Evolutionary conservation across 2,888 invertebrate species (phyloP), one percentile per base, ranked within the genome.

Genomic region (Caenorhabditis sp.): DNA sequence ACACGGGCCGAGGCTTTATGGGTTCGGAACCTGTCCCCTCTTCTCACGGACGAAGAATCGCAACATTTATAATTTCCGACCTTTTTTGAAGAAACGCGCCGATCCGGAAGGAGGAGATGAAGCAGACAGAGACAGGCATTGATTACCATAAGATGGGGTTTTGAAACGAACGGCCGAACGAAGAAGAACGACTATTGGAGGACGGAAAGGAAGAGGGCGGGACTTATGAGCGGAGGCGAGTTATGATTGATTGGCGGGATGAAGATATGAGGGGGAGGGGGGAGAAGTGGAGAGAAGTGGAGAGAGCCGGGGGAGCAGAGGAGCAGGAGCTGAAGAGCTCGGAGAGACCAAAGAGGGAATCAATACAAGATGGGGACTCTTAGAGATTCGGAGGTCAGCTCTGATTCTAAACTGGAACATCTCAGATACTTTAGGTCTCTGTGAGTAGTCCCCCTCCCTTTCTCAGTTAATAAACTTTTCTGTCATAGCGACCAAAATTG

Each of bases 1-100:
- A n/a, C n/a, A n/a, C n/a, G n/a, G 15, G 61, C 44, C 22, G 60
- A 9, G 67, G 76, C 76, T 76, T 76, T 76, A 76, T 76, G 76
- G 76, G 76, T 76, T 76, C 76, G 76, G 76, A 76, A 76, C 76
- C 76, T 76, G 76, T 76, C 76, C 55, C 74, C 2, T 44, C 55
- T 18, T 32, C n/a, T 53, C 51, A 53, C n/a, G n/a, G n/a, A n/a
- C n/a, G n/a, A n/a, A n/a, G n/a, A 53, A 37, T 58, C 76, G 76
- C 76, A 76, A 76, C 76, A 76, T 76, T 76, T 76, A 67, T 61
- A 67, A 67, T 67, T 60, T 62, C n/a, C 60, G 24, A 55, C 32
- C 35, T 53, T 62, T 62, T 51, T 71, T 47, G 56, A 28, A 18
- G 50, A 24, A 37, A 40, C 53, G 44, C 58, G 20, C 18, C 64